Evolutionary conservation across 1,140 invertebrate species (phyloP).

Genomic region (Lepidotrigona ventralis): DNA sequence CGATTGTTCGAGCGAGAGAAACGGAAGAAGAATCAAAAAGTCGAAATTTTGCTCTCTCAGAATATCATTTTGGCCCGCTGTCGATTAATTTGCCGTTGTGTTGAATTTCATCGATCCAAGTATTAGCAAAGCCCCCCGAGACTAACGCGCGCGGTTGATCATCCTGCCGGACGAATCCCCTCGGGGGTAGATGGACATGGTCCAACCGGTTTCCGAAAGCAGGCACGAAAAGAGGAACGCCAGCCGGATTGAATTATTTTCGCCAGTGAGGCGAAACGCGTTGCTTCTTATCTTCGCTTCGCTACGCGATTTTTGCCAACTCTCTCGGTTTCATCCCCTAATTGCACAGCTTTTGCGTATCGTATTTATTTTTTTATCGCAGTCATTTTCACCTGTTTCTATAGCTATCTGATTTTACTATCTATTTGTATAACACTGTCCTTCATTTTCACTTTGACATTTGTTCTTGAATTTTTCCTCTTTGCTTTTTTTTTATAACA

Average conservation of each 20-base stretch:
- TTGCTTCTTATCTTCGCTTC: neutral
- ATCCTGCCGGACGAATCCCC: neutral
- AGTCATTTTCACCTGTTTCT: too few species aligned
- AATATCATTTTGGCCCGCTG: neutral
- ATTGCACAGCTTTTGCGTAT: too few species aligned
- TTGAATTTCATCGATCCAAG: neutral
- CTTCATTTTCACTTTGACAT: too few species aligned
- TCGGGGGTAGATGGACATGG: slow-evolving; percentile 5
- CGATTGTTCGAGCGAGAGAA: too few species aligned
- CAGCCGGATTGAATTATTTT: slow-evolving; percentile 11
- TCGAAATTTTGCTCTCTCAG: neutral
- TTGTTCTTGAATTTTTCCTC: too few species aligned
- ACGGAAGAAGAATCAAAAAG: neutral
- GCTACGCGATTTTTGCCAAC: too few species aligned
- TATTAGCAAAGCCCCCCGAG: neutral
- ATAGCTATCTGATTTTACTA: too few species aligned
- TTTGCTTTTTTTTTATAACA: too few species aligned
- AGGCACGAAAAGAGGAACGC: neutral
- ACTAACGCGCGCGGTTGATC: neutral
- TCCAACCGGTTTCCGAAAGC: slow-evolving; percentile 13
- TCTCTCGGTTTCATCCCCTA: too few species aligned
- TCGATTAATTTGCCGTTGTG: neutral
- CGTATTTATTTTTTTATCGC: too few species aligned
- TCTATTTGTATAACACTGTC: too few species aligned
- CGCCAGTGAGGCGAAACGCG: neutral